These are phyloP conservation scores for Calcarius lapponicus DNA, from an alignment of 2,797 vertebrate genomes.

Conservation along the genomic window DNA sequence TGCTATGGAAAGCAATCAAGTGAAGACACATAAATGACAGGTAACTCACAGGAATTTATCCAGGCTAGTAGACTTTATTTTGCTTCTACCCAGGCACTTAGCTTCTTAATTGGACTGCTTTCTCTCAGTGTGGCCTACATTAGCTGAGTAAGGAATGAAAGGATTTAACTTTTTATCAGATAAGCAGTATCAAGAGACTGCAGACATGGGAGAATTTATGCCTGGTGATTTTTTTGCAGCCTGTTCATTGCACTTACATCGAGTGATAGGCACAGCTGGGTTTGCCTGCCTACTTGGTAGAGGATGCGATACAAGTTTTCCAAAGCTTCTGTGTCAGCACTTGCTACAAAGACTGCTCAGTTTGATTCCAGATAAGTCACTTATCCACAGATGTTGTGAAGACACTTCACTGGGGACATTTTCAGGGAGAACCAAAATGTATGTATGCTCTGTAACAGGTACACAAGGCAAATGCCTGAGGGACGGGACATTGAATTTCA, in stretches of 20 bases:
- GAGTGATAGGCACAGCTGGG: rapidly evolving
- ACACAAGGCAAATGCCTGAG: not conserved
- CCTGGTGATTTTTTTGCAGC: not conserved
- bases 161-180: not conserved
- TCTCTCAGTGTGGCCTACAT: not conserved
- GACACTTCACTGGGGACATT: rapidly evolving
- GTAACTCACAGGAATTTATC: not conserved
- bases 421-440: not conserved
- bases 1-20: not conserved
- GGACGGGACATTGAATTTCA: not conserved
- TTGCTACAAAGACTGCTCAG: not conserved
- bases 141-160: not conserved
- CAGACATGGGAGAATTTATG: not conserved
- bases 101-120: not conserved
- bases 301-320: not conserved
- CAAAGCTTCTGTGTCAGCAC: not conserved
- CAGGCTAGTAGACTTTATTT: not conserved
- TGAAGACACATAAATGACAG: not conserved
- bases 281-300: not conserved
- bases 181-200: not conserved
- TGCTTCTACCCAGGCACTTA: not conserved
- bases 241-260: rapidly evolving
- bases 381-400: not conserved
- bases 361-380: not conserved
- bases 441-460: not conserved